phyloP scores from a whole-genome alignment of 2,113 vertebrate genomes.

The Eupsittula cactorum region DNA sequence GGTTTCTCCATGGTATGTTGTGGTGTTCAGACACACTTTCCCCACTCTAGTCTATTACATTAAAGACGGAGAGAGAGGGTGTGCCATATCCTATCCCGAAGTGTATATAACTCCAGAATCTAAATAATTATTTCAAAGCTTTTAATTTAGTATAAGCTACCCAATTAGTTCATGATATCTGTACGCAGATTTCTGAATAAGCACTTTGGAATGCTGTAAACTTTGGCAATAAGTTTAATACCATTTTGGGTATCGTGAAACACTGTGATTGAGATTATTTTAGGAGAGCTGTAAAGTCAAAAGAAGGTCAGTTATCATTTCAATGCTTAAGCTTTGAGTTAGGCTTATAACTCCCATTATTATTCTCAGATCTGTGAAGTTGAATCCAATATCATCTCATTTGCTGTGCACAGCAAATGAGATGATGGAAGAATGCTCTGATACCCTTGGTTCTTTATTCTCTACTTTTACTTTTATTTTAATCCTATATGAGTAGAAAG shows the following conservation, averaged over 20 bases:
- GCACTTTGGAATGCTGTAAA: not conserved
- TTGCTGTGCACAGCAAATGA: not conserved
- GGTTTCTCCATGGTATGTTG: not conserved
- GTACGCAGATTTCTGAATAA: not conserved
- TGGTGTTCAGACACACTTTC: not conserved
- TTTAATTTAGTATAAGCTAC: slow-evolving; percentile 8
- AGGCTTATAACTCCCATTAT: slow-evolving; percentile 34
- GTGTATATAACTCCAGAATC: not conserved
- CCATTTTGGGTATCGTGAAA: not conserved
- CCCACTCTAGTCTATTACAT: not conserved
- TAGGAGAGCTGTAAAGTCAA: not conserved
- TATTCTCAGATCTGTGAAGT: slow-evolving; percentile 35
- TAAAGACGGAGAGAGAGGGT: not conserved
- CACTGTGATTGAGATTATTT: not conserved
- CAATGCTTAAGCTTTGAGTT: not conserved
- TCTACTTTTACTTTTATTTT: not conserved
- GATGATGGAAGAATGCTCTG: slow-evolving; percentile 10
- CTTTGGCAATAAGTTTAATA: not conserved
- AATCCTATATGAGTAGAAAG: slow-evolving; percentile 20
- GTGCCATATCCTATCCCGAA: not conserved
- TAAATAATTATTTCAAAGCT: slow-evolving; percentile 33
- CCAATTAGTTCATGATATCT: not conserved
- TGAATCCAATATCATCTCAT: slow-evolving; percentile 34
- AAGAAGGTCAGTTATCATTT: slow-evolving; percentile 26
- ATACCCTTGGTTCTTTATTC: slow-evolving; percentile 23